Evolutionary conservation across 2,888 invertebrate genomes (phyloP).

Genomic region (Cephus spinipes): DNA sequence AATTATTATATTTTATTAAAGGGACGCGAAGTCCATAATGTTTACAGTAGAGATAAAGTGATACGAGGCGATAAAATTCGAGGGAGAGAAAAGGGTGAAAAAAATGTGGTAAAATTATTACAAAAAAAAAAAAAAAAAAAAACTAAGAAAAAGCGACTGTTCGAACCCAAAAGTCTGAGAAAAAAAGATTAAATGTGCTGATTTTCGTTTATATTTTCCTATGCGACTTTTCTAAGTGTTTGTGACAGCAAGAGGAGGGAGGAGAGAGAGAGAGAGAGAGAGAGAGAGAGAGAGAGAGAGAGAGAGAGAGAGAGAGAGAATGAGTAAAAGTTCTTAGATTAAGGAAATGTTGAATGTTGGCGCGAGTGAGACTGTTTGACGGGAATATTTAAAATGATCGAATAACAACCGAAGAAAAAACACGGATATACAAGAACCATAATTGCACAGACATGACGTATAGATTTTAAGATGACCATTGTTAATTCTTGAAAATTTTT

Average conservation of each 20-base stretch:
- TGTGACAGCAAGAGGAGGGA: constrained; percentile 5
- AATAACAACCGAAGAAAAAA: background rate
- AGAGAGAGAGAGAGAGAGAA: background rate
- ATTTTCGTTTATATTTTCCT: constrained; percentile 53
- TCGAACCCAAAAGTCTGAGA: constrained; percentile 43
- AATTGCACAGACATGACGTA: background rate
- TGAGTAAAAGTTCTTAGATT: background rate
- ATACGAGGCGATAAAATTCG: background rate
- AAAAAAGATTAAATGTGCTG: constrained; percentile 22
- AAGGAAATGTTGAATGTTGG: background rate
- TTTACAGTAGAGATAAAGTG: background rate
- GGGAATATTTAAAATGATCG: background rate
- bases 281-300: background rate
- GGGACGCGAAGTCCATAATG: constrained; percentile 18
- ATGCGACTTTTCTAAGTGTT: constrained; percentile 41
- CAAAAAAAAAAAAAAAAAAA: background rate
- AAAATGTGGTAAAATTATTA: background rate
- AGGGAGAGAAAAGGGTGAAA: background rate
- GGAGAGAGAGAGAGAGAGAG: constrained; percentile 1
- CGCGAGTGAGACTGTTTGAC: background rate
- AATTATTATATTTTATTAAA: constrained; percentile 56
- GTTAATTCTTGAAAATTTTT: background rate
- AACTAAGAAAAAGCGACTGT: constrained; percentile 25
- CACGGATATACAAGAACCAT: background rate
- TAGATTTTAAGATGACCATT: background rate